Base-by-base conservation (phyloP, 2,797 vertebrate species). In the Gallinago stenura region DNA sequence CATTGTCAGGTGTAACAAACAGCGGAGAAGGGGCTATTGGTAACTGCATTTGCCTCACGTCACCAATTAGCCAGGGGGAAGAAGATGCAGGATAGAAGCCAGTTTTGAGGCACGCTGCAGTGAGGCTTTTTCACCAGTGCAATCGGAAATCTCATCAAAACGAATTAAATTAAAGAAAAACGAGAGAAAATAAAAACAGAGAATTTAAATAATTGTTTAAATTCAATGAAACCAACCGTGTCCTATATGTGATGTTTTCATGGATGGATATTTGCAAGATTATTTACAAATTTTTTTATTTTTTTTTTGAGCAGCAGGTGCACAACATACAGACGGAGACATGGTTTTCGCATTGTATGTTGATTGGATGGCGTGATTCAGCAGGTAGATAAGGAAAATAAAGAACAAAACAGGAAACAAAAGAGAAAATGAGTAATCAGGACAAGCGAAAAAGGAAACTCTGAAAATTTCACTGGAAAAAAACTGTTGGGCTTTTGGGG, bases 231-330 rank as follows among this genome's bases (percentile, higher is more conserved):
- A 98, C 98, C 98, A 98, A 98, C 98, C 98, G 97, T 98, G 96
- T 98, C 98, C 98, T 98, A 97, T 95, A 97, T 96, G 97, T 97
- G 98, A 98, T 98, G 98, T 98, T 98, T 92, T 98, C 98, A 98
- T 97, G 98, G 98, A 97, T 98, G 98, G 95, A 84, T 86, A 96
- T 98, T 98, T 79, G 98, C 96, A 84, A 97, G 86, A 19, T 96
- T 97, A 98, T 97, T 97, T 97, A 98, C 94, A 98, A 87, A 96
- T 43, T 41, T 41, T 41, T 90, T 37, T 37, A 5, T 89, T 89
- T 86, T 90, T 10, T 91, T 96, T 92, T 97, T 97, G 97, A 97
- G 97, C 97, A 95, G 98, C 98, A 97, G 98, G 97, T 77, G 95
- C 91, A 81, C 98, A 98, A 98, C 98, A 98, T 96, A 98, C 98